Evolutionary conservation across 1,140 invertebrate species (phyloP).

Genomic region (Apis cerana): DNA sequence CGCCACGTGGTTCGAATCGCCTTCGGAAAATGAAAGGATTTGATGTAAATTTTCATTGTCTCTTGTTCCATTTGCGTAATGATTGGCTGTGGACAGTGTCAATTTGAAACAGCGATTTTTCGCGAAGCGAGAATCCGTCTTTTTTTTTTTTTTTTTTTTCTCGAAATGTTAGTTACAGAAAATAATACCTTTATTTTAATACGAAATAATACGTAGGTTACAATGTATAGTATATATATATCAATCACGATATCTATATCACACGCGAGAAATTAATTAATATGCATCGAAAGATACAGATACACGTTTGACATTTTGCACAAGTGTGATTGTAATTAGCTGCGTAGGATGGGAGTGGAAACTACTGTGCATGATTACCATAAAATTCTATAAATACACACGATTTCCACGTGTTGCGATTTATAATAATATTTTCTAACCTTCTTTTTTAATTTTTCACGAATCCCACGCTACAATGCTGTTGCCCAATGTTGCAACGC

Average conservation of each 20-base stretch:
- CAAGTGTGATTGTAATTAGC: conserved; percentile 36
- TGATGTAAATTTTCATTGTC: background rate
- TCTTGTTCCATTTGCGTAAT: background rate
- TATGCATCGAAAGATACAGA: conserved; percentile 29
- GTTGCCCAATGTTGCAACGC: background rate
- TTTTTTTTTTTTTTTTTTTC: background rate
- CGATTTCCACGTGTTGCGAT: background rate
- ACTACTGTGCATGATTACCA: conserved; percentile 5
- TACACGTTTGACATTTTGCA: conserved; percentile 42
- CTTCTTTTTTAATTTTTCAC: background rate
- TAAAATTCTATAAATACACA: conserved; percentile 30
- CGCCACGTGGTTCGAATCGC: background rate
- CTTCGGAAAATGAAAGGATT: background rate
- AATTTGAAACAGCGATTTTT: conserved; percentile 16
- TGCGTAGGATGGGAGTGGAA: conserved; percentile 27
- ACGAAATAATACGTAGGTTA: background rate
- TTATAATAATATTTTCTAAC: background rate
- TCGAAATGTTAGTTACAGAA: background rate
- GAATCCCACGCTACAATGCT: conserved; percentile 10
- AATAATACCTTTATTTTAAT: background rate
- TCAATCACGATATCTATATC: background rate
- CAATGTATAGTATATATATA: background rate
- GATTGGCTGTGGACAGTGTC: conserved; percentile 33
- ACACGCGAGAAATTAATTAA: conserved; percentile 16
- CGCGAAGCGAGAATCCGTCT: too few relatives aligned